Evolutionary conservation across 2,888 invertebrate species (phyloP).

Genomic region (Itoplectis maculator): DNA sequence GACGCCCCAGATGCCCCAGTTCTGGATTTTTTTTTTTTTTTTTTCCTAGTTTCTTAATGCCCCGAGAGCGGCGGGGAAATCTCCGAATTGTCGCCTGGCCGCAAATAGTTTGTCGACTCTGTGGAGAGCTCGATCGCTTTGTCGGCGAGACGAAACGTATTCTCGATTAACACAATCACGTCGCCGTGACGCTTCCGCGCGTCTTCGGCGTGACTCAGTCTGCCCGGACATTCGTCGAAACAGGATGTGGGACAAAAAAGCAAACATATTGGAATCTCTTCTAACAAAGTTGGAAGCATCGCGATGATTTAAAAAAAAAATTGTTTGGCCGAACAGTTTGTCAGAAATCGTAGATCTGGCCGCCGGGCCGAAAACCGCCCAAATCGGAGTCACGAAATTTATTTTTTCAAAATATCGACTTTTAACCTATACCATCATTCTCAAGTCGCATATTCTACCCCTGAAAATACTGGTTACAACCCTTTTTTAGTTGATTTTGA

Average conservation of each 20-base stretch:
- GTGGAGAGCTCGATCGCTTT: conserved; percentile 31
- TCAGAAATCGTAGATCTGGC: too few species aligned
- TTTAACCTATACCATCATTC: too few species aligned
- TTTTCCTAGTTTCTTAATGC: not conserved
- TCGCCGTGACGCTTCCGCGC: conserved; percentile 36
- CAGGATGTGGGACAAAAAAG: conserved; percentile 12
- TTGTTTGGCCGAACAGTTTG: too few species aligned
- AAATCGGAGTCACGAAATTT: too few species aligned
- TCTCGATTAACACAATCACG: conserved; percentile 45
- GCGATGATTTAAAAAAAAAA: too few species aligned
- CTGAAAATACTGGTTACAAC: too few species aligned
- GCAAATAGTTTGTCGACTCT: conserved; percentile 26
- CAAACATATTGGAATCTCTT: not conserved
- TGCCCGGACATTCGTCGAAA: conserved; percentile 18
- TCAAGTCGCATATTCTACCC: too few species aligned
- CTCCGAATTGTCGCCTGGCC: conserved; percentile 3
- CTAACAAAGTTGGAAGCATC: too few species aligned
- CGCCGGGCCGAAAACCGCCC: too few species aligned
- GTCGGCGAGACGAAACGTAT: conserved; percentile 19
- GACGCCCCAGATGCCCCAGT: not conserved
- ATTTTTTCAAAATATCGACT: too few species aligned
- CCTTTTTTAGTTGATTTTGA: too few species aligned
- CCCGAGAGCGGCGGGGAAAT: conserved; percentile 7
- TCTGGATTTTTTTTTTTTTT: not conserved
- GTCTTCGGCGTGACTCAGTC: conserved; percentile 14